A percentile compares a stretch with the other conserved stretches of the same genome.
Conservation (phyloP, 2,797 vertebrate genomes). For the Phoeniculus purpureus region DNA sequence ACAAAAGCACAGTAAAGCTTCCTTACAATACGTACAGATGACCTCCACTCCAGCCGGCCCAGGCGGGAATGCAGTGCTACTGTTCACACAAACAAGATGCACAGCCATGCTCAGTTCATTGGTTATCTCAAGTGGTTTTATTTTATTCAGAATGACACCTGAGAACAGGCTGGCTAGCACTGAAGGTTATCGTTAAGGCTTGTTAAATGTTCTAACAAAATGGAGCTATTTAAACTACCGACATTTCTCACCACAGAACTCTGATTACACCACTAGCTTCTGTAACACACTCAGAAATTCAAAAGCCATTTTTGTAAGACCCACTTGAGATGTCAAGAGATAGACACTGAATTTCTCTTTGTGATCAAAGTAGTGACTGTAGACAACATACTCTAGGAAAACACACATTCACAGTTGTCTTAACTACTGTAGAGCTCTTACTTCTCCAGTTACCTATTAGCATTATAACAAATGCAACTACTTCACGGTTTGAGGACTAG, state of each 20-base stretch:
- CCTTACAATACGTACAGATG: neutral
- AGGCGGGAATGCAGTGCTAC: neutral
- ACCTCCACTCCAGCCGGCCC: neutral
- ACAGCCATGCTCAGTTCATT: neutral
- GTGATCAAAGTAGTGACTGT: neutral
- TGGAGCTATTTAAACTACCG: neutral
- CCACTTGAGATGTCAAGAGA: neutral
- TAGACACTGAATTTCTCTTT: neutral
- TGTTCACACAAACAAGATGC: neutral
- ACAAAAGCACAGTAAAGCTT: neutral
- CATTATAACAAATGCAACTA: neutral
- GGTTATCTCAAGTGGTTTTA: neutral
- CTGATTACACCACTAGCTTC: neutral
- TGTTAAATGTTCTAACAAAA: neutral
- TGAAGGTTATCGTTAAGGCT: constrained; percentile 6
- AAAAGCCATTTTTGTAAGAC: neutral
- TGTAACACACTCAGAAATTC: neutral
- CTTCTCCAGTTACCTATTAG: neutral
- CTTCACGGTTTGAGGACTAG: neutral
- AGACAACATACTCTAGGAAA: neutral
- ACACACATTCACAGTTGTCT: neutral
- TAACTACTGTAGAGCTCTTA: constrained; percentile 7
- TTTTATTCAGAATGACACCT: constrained; percentile 1
- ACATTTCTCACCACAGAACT: neutral
- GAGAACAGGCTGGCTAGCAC: constrained; percentile 25